Base-by-base conservation (phyloP, 2,888 invertebrate genomes). In the Selenia dentaria region DNA sequence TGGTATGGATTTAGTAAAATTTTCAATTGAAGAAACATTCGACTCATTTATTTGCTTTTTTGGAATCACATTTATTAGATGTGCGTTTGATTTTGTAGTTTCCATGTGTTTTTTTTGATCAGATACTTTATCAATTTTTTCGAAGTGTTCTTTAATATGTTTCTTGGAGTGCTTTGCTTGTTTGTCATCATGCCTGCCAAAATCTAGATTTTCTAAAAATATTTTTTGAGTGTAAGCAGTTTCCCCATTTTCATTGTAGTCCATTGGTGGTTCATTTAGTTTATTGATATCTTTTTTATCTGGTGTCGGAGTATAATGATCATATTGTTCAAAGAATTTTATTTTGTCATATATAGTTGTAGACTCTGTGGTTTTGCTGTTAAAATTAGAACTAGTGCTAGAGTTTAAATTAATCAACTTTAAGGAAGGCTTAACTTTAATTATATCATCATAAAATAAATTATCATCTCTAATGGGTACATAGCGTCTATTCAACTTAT, bases 281-380 rank as follows among this genome's bases (percentile, higher is more conserved):
- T 42, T 27, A 29, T 52, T 52, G 10, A 45, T 48, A 8, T 54
- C 48, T 9, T 44, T 31, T 16, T 42, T 31, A 10, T 40, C 22
- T 13, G 62, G 47, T 5, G 34, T 12, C 2, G 51, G 54, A 10
- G 87, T 85, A 27, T 73, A 56, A 28, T 64, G 74, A 39, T 88
- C 87, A 52, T 88, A 84, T 6, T 80, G 63, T 67, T 89, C 87
- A 47, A 88, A 88, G 57, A 88, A 88, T 45, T 77, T 87, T 8
- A 88, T 77, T 72, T 69, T 84, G 36, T 87, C 86, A 32, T 79
- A 67, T 10, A 51, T 33, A 2, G 65, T 68, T 20, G 67, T 62
- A 20, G 42, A 29, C 25, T 51, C 29, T 9, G 3, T 16, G 13
- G 18, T 36, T 2, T 24, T 4, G 6, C 2, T n/a, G 8, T n/a